phyloP scores from a whole-genome alignment of 2,888 invertebrate genomes.

The Chalcis sispes region DNA sequence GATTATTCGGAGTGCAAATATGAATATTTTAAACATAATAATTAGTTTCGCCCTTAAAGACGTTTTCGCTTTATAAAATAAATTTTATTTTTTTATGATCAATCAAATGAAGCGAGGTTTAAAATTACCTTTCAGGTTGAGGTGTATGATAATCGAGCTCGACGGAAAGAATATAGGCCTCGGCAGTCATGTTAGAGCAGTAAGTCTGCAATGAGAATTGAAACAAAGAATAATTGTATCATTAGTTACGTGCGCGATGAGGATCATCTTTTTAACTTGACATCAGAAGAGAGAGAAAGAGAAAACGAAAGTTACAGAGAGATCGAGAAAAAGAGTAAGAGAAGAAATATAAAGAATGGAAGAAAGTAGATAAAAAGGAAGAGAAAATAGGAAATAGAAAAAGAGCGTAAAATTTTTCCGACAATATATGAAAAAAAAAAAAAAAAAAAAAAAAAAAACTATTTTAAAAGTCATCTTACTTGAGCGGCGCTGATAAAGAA shows the following conservation, averaged over 20 bases:
- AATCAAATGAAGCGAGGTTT: no score
- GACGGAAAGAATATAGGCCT: conserved; percentile 77
- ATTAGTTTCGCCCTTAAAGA: no score
- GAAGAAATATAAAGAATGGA: not conserved
- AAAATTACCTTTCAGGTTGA: conserved; percentile 77
- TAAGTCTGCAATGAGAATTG: conserved; percentile 73
- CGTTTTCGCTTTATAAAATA: no score
- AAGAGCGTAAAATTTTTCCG: no score
- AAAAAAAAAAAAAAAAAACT: not conserved
- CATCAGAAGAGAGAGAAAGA: conserved; percentile 2
- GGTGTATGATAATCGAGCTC: conserved; percentile 78
- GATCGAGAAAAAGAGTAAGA: conserved; percentile 7
- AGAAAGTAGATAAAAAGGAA: no score
- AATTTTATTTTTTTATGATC: not conserved
- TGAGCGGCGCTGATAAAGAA: conserved; percentile 78
- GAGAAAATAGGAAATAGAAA: no score
- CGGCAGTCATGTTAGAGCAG: conserved; percentile 77
- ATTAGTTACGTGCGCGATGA: not conserved
- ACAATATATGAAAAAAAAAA: not conserved
- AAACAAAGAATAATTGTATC: not conserved
- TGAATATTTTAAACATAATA: no score
- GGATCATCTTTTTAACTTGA: not conserved
- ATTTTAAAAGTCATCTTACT: conserved; percentile 65
- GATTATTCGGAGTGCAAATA: no score
- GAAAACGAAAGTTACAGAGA: not conserved